Base-by-base conservation (phyloP, 1,140 invertebrate genomes). In the Luehdorfia chinensis region DNA sequence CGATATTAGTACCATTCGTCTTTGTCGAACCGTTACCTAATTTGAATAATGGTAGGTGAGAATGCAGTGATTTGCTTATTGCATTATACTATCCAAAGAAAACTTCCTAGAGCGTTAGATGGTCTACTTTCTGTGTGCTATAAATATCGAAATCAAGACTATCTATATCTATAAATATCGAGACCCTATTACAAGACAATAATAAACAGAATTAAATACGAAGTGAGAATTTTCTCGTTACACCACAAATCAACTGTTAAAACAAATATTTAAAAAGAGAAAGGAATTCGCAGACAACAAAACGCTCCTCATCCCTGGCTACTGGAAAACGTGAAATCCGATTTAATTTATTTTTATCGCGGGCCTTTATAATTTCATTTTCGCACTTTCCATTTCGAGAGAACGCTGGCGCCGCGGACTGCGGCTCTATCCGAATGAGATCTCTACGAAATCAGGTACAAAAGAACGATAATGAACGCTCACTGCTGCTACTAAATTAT, bases 291-390 rank as follows among this genome's bases (percentile, higher is more conserved):
- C 70, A 66, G 79, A 75, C 73, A 75, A 75, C 77, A 74, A 78
- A 84, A 77, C 70, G 61, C 63, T 75, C 66, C 63, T 79, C 76
- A 72, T 74, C 69, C 73, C 75, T 77, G 75, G 67, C 73, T 83
- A 77, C 77, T 80, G 75, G 76, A 73, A 74, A 81, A 87, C 69
- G 73, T 75, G 76, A 83, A 81, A 83, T 84, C 81, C 75, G 78
- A 85, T 87, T 87, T 87, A 87, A 87, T 87, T 87, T 87, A 85
- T 87, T 87, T 87, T 87, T 87, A 87, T 85, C 80, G 80, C 66
- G 61, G 77, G 71, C 67, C 76, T 84, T 83, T 85, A 84, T 87
- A 87, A 87, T 87, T 87, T 87, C 79, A 86, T 87, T 87, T 87
- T 87, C 84, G 73, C 84, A 84, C 81, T 87, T 86, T 85, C 79